Evolutionary conservation across 2,888 invertebrate genomes (phyloP), one percentile per base, ranked within the genome.

Genomic region (Drosophila rellima): DNA sequence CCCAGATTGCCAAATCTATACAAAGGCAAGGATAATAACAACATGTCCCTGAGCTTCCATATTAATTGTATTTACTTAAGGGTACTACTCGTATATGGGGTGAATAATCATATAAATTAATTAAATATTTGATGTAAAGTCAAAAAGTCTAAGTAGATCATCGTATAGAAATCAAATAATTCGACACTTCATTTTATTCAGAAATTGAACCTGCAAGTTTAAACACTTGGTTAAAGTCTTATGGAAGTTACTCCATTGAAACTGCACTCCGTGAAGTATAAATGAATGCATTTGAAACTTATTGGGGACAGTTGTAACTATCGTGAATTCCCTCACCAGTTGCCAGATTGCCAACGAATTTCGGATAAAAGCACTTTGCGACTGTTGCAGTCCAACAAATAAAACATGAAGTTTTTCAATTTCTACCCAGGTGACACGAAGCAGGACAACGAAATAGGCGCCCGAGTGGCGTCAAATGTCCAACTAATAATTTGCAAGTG

Each of bases 401-500:
- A 71, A 74, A 76, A 64, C 51, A 67, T 56, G 71, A 82, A 80
- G 56, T 79, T 80, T 88, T 71, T 78, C 73, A 74, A 74, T 74
- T 70, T 83, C 37, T 48, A 51, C 13, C 59, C 35, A 33, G 50
- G 26, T 29, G 47, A 26, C 29, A 11, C 13, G 31, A 10, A 42
- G 26, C 13, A 20, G 31, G 23, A 40, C 60, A 67, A 51, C 65
- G 67, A 69, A 67, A 66, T 52, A 65, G 59, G 42, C 42, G 67
- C 48, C 56, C 63, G 51, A 84, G 71, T 60, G 82, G 64, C 82
- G 74, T 82, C 79, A 70, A 87, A 74, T 74, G 74, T 64, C 45
- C 72, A 85, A 88, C 80, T 77, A 79, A 83, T 87, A 84, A 87
- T 77, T 87, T 84, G 75, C 68, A 69, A 67, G 60, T 57, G 33